phyloP scores from a whole-genome alignment of 1,140 invertebrate species.

The Brachionus calyciflorus region DNA sequence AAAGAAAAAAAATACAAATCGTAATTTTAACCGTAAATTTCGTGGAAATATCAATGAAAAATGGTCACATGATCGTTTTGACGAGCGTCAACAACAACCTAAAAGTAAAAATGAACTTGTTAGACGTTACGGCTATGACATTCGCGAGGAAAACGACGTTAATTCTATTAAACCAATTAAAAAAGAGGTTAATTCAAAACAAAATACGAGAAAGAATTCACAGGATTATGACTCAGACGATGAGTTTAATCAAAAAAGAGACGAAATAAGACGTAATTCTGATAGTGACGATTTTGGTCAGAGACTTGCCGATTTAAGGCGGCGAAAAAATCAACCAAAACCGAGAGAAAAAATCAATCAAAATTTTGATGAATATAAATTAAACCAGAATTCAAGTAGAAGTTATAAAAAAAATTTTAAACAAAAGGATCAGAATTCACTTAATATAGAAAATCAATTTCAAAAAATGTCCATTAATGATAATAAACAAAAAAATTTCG shows the following conservation, averaged over 20 bases:
- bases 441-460: not conserved
- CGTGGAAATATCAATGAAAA: not conserved
- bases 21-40: not conserved
- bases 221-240: not conserved
- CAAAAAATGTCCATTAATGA: not conserved
- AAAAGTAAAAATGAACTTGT: constrained; percentile 29
- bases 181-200: not conserved
- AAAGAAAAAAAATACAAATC: not conserved
- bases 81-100: constrained; percentile 24
- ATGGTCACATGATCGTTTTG: constrained; percentile 45
- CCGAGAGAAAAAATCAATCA: no score
- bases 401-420: not conserved
- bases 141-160: constrained; percentile 30
- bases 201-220: not conserved
- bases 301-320: not conserved
- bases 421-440: not conserved
- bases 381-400: not conserved
- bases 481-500: not conserved
- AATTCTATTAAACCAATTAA: constrained; percentile 3
- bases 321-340: not conserved
- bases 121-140: constrained; percentile 42
- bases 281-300: constrained; percentile 12
- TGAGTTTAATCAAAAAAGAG: not conserved
- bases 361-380: not conserved
- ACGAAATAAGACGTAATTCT: not conserved